phyloP scores from a whole-genome alignment of 2,797 vertebrate genomes.

The Pangasius krempfi region DNA sequence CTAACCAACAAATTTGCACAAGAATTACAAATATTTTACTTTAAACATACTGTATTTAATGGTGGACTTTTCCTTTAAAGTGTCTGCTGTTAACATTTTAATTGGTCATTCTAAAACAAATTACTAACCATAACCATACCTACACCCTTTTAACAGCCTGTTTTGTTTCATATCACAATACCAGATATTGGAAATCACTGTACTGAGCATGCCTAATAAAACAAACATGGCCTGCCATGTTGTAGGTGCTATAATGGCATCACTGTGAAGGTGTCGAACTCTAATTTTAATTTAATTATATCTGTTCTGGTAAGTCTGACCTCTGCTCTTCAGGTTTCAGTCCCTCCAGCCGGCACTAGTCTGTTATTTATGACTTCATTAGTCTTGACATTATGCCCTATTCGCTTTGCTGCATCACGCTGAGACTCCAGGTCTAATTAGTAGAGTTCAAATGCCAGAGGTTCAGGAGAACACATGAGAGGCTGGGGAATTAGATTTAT shows the following conservation, averaged over 20 bases:
- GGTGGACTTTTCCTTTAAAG: background rate
- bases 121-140: background rate
- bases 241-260: background rate
- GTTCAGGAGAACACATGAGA: constrained; percentile 50
- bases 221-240: background rate
- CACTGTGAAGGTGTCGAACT: background rate
- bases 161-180: background rate
- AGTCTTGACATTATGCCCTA: constrained; percentile 59
- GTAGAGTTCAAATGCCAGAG: constrained; percentile 66
- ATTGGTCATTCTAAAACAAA: background rate
- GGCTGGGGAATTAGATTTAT: constrained; percentile 37
- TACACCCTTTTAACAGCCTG: background rate
- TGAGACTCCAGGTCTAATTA: constrained; percentile 60
- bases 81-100: background rate
- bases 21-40: background rate
- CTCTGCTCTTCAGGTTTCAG: constrained; percentile 11
- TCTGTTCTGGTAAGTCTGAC: constrained; percentile 29
- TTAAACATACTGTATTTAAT: background rate
- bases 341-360: constrained; percentile 31
- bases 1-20: background rate
- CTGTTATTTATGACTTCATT: constrained; percentile 65
- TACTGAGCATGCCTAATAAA: background rate
- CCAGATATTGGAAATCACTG: background rate
- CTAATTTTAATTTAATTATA: constrained; percentile 24
- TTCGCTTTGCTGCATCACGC: constrained; percentile 57